phyloP scores from a whole-genome alignment of 2,888 invertebrate species.

The Noctua janthina region DNA sequence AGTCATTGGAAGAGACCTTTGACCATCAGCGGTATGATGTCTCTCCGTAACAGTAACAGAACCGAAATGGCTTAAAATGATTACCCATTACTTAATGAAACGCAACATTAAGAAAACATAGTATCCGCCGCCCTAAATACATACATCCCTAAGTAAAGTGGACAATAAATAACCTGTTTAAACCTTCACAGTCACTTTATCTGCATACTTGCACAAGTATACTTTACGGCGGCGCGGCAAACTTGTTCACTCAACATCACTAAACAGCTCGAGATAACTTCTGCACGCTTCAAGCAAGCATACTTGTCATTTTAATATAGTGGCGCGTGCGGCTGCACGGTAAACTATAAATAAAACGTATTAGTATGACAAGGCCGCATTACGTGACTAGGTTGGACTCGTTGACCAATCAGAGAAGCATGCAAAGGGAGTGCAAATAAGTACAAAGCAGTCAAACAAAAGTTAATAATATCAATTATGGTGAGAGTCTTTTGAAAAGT shows the following conservation, averaged over 20 bases:
- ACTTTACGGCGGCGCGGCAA: conserved; percentile 1
- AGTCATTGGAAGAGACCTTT: background rate
- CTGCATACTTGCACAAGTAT: conserved; percentile 37
- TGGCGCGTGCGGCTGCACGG: background rate
- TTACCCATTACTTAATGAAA: background rate
- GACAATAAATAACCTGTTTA: conserved; percentile 5
- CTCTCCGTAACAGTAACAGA: background rate
- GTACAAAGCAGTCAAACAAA: background rate
- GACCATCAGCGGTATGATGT: background rate
- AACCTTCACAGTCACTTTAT: conserved; percentile 1
- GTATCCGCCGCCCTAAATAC: background rate
- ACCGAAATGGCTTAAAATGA: too few relatives aligned
- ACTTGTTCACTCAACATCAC: conserved; percentile 31
- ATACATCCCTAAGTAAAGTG: background rate
- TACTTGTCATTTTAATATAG: conserved; percentile 15
- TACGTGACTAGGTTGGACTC: background rate
- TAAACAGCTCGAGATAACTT: conserved; percentile 30
- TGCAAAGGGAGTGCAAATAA: background rate
- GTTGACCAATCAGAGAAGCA: background rate
- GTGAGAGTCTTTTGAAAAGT: background rate
- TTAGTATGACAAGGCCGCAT: background rate
- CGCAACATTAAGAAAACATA: background rate
- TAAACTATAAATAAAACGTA: background rate
- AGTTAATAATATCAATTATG: background rate
- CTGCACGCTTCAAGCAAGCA: background rate